A percentile compares a stretch with the other conserved stretches of the same genome.
phyloP scores from a whole-genome alignment of 2,888 invertebrate species.

The Cryptocheilus praepositus region DNA sequence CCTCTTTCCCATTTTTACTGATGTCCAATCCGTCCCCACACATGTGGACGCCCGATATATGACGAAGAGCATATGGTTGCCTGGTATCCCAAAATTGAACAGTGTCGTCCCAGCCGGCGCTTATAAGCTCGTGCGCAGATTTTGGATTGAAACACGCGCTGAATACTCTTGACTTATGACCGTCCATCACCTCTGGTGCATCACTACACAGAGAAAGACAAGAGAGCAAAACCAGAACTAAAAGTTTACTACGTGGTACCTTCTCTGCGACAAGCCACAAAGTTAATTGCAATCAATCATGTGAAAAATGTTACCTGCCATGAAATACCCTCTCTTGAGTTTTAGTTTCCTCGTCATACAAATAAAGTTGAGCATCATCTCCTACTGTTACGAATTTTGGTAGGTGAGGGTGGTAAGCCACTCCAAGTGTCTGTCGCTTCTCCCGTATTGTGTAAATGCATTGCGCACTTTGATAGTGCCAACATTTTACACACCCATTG shows the following conservation, averaged over 20 bases:
- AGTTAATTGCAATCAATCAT: background rate
- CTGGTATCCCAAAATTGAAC: conserved; percentile 83
- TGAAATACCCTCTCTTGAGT: conserved; percentile 80
- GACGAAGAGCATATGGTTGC: conserved; percentile 78
- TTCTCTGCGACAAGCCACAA: no score
- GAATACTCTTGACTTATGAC: conserved; percentile 81
- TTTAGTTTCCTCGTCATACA: conserved; percentile 83
- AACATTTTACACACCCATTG: conserved; percentile 82
- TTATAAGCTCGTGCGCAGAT: conserved; percentile 80
- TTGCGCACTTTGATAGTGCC: conserved; percentile 81
- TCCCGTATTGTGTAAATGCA: conserved; percentile 82
- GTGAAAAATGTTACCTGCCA: conserved; percentile 75
- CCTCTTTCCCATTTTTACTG: conserved; percentile 80
- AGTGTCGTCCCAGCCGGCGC: conserved; percentile 82
- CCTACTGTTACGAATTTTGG: conserved; percentile 80
- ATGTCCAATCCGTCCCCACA: conserved; percentile 83
- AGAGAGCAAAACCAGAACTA: background rate
- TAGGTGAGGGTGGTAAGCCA: conserved; percentile 79
- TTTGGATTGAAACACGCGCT: conserved; percentile 81
- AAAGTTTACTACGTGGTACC: background rate
- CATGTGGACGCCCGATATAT: conserved; percentile 80
- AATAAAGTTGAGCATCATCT: conserved; percentile 79
- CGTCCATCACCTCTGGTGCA: conserved; percentile 76
- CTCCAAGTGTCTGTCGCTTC: conserved; percentile 80
- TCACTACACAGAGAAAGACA: conserved; percentile 68